A percentile compares a stretch with the other conserved stretches of the same genome.
These are phyloP conservation scores for Petaurus breviceps DNA, from an alignment of 2,113 vertebrate genomes.

Conservation along the genomic window DNA sequence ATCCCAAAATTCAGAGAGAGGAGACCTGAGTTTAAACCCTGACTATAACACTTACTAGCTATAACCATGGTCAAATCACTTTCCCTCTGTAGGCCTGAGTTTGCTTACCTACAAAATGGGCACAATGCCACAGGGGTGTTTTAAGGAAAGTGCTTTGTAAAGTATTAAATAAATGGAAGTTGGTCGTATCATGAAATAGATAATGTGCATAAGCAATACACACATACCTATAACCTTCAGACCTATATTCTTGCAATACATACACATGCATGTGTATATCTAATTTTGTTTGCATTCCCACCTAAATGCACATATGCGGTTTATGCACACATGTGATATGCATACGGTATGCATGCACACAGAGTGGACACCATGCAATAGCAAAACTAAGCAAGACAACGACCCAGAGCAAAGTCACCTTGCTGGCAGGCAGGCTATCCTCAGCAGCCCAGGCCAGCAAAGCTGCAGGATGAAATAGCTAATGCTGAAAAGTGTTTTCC, in stretches of 20 bases:
- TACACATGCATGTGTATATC: background rate
- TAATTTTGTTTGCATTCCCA: background rate
- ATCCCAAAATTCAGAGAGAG: background rate
- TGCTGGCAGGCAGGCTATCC: background rate
- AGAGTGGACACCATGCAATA: slow-evolving; percentile 15
- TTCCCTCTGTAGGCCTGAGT: background rate
- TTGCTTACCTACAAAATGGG: background rate
- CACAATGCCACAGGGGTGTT: background rate
- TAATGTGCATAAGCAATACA: background rate
- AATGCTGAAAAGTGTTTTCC: slow-evolving; percentile 10
- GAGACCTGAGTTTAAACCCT: background rate
- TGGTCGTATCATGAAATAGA: background rate
- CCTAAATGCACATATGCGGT: fast-evolving
- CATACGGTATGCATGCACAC: no score
- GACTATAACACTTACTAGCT: background rate
- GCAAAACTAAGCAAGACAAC: slow-evolving; percentile 1
- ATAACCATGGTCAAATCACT: background rate
- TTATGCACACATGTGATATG: background rate
- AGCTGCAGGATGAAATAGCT: slow-evolving; percentile 10
- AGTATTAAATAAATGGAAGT: background rate
- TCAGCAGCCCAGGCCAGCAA: background rate
- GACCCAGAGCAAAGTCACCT: slow-evolving; percentile 37
- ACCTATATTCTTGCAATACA: background rate
- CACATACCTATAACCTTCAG: background rate
- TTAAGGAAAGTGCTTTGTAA: background rate